Evolutionary conservation across 2,888 invertebrate species (phyloP).

Genomic region (Parthenolecanium corni): DNA sequence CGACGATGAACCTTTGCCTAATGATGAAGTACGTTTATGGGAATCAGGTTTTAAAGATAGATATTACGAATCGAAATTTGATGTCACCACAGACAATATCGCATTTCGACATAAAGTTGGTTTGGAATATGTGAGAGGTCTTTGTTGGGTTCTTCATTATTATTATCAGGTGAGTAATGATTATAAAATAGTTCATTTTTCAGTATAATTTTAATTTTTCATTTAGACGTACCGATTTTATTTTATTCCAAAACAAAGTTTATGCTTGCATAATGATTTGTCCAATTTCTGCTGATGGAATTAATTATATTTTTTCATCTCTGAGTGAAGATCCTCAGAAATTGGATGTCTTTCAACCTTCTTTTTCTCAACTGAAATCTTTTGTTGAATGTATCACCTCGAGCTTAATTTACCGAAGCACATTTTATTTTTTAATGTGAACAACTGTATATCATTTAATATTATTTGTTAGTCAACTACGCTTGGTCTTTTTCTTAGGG

Average conservation of each 20-base stretch:
- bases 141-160: slow-evolving; percentile 96
- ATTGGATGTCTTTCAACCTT: too few species aligned
- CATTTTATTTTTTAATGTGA: too few species aligned
- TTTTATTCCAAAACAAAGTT: not conserved
- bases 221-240: not conserved
- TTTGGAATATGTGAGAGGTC: slow-evolving; percentile 84
- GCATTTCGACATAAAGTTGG: slow-evolving; percentile 86
- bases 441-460: too few species aligned
- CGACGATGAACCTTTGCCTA: slow-evolving; percentile 44
- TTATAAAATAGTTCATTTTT: not conserved
- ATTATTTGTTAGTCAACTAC: slow-evolving; percentile 10
- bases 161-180: slow-evolving; percentile 64
- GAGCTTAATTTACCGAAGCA: too few species aligned
- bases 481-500: slow-evolving; percentile 39
- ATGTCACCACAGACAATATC: slow-evolving; percentile 58
- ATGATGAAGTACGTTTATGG: slow-evolving; percentile 84
- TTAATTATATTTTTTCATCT: not conserved
- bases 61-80: slow-evolving; percentile 92
- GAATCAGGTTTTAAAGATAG: slow-evolving; percentile 97
- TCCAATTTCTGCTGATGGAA: not conserved
- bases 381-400: too few species aligned
- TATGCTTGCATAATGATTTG: not conserved
- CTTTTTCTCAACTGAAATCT: too few species aligned
- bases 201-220: too few species aligned
- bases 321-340: not conserved